Evolutionary conservation across 2,113 vertebrate species (phyloP).

Genomic region (Henicopernis longicauda): DNA sequence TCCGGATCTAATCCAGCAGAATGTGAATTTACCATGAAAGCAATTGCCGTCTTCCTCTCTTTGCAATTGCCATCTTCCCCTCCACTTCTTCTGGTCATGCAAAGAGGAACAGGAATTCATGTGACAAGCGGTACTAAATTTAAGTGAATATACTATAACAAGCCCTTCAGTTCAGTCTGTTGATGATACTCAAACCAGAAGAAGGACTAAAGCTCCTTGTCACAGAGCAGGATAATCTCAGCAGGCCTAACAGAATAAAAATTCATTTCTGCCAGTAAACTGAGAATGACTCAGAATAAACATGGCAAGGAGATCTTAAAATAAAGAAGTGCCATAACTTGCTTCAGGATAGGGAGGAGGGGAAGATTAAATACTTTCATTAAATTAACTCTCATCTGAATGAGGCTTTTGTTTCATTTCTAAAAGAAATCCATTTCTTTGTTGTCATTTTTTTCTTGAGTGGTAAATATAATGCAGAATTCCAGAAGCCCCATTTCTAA

Average conservation of each 20-base stretch:
- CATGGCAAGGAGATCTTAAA: constrained; percentile 27
- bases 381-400: constrained; percentile 47
- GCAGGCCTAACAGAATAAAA: background rate
- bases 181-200: background rate
- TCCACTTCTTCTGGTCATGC: background rate
- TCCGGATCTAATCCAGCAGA: background rate
- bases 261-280: constrained; percentile 19
- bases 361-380: constrained; percentile 56
- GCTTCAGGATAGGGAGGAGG: constrained; percentile 1
- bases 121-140: background rate
- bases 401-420: constrained; percentile 34
- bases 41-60: background rate
- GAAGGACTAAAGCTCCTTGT: background rate
- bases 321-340: constrained; percentile 14
- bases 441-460: background rate
- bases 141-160: background rate
- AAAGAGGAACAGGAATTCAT: background rate
- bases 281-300: constrained; percentile 42
- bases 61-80: background rate
- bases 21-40: background rate
- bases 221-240: constrained; percentile 1
- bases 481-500: constrained; percentile 34
- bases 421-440: background rate
- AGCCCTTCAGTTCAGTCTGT: background rate
- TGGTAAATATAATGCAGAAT: constrained; percentile 24